Evolutionary conservation across 2,113 vertebrate genomes (phyloP).

Genomic region (Bettongia penicillata): DNA sequence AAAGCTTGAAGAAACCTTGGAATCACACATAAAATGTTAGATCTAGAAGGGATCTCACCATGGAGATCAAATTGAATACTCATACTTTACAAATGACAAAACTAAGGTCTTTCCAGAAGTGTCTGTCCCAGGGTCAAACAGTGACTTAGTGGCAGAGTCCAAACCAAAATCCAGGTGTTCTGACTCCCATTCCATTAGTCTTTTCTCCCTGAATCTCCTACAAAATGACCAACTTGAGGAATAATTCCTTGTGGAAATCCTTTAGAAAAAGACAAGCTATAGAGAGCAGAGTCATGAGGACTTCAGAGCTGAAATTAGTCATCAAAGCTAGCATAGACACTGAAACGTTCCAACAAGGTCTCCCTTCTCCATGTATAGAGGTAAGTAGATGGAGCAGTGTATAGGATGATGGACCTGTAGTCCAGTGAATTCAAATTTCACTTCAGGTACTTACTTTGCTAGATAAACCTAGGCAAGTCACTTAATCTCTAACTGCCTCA

Average conservation of each 20-base stretch:
- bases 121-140: not conserved
- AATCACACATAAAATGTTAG: too few relatives aligned
- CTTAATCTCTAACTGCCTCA: not conserved
- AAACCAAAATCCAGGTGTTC: rapidly evolving
- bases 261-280: too few relatives aligned
- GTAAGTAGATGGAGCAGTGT: not conserved
- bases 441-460: not conserved
- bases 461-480: not conserved
- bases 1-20: too few relatives aligned
- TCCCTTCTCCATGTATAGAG: not conserved
- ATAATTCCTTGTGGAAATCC: too few relatives aligned
- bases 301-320: too few relatives aligned
- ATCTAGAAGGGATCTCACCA: too few relatives aligned
- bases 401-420: not conserved
- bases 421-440: not conserved
- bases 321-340: too few relatives aligned
- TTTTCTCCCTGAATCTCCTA: too few relatives aligned
- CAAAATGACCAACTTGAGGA: too few relatives aligned
- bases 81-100: not conserved
- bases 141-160: rapidly evolving
- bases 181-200: too few relatives aligned
- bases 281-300: too few relatives aligned
- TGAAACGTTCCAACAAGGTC: not conserved
- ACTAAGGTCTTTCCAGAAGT: not conserved
- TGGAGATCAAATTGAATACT: too few relatives aligned